Evolutionary conservation across 2,888 invertebrate species (phyloP), one percentile per base, ranked within the genome.

Genomic region (Scaptomyza caliginosa): DNA sequence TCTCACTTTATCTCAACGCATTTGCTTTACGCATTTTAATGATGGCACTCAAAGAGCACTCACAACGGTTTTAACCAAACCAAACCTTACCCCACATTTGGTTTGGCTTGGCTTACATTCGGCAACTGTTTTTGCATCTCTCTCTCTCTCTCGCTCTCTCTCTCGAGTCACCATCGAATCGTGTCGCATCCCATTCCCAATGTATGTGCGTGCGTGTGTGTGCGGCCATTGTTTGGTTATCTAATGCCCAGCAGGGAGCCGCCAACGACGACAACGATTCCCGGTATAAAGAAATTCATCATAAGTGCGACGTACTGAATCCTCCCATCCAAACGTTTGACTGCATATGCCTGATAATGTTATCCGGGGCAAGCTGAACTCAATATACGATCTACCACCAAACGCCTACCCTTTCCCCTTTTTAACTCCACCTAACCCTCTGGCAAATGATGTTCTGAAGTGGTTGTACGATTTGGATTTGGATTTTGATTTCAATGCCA

Each of bases 401-500:
- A n/a, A 28, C 40, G 16, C 3, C 21, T 11, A 2, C 16, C 2
- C 26, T 17, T 10, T 4, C 4, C 5, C 8, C 21, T n/a, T n/a
- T n/a, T n/a, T n/a, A n/a, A n/a, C n/a, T n/a, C n/a, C 32, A 3
- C 17, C 11, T 17, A 28, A 5, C 21, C 17, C 39, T 24, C 16
- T 48, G 60, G 51, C 39, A 49, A 34, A 52, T 32, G 50, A 49
- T 39, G 39, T 72, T 65, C n/a, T 80, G 85, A 86, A 86, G 86
- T 86, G 86, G 87, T 85, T 78, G 82, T 84, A 73, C 70, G 75
- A 78, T 76, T 82, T 74, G 65, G 75, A 78, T 76, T 82, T 74
- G 65, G 79, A 84, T 84, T 86, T 84, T 81, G 82, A 86, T 82
- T 86, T 86, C 87, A 86, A 86, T 82, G 84, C 84, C 81, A 81